Evolutionary conservation across 2,113 vertebrate species (phyloP).

Genomic region (Antechinus flavipes): DNA sequence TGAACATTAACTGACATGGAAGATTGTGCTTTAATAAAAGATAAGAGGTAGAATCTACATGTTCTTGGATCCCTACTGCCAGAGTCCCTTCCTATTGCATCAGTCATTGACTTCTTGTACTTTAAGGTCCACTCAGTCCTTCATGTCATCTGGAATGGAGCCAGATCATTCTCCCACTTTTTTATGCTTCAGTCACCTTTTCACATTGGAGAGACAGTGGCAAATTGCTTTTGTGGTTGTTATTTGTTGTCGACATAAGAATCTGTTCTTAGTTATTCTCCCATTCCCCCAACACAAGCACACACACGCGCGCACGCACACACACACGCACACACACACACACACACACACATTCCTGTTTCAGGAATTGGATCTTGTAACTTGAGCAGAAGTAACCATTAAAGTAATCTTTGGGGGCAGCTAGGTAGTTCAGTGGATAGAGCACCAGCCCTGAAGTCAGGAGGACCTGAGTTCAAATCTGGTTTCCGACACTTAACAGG

Average conservation of each 20-base stretch:
- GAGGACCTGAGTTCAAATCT: no score
- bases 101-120: neutral
- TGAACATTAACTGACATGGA: neutral
- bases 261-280: neutral
- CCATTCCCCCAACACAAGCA: neutral
- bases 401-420: neutral
- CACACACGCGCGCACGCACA: neutral
- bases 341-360: no score
- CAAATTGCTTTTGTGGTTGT: neutral
- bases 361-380: neutral
- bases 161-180: neutral
- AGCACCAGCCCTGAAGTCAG: no score
- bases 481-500: no score
- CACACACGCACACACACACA: neutral
- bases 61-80: neutral
- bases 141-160: neutral
- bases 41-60: neutral
- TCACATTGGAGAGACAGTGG: neutral
- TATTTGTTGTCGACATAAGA: neutral
- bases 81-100: neutral
- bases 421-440: no score
- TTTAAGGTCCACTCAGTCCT: neutral
- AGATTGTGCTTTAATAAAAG: constrained; percentile 45
- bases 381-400: neutral
- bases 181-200: neutral